These are phyloP conservation scores for Potorous gilbertii DNA, from an alignment of 2,797 vertebrate species.

Conservation along the genomic window DNA sequence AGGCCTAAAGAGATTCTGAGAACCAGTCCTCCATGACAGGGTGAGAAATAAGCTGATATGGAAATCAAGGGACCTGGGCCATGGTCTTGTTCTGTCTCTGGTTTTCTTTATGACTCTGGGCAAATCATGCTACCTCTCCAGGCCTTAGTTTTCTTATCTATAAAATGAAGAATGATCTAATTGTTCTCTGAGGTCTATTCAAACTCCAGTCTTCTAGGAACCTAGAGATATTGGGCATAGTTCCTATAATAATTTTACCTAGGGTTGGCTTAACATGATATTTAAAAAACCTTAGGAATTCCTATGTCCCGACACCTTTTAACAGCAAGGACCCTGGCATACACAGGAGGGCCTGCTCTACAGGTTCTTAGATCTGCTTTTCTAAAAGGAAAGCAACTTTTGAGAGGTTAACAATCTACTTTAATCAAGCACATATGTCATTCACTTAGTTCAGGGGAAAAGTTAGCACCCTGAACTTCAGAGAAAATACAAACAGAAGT, in stretches of 20 bases:
- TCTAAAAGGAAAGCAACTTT: too few species aligned
- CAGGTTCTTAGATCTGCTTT: too few species aligned
- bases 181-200: not conserved
- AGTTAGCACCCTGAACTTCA: too few species aligned
- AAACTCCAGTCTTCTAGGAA: not conserved
- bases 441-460: too few species aligned
- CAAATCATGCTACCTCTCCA: not conserved
- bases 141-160: not conserved
- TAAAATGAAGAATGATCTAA: not conserved
- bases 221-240: not conserved
- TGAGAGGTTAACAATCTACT: too few species aligned
- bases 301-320: not conserved
- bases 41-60: not conserved
- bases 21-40: not conserved
- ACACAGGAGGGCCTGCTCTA: too few species aligned
- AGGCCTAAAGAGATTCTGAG: not conserved
- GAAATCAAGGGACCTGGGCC: not conserved
- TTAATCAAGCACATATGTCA: too few species aligned
- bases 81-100: not conserved
- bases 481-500: too few species aligned
- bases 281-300: not conserved
- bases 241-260: not conserved
- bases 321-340: too few species aligned
- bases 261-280: not conserved
- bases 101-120: not conserved